A percentile compares a stretch with the other conserved stretches of the same genome.
Evolutionary conservation across 2,888 invertebrate species (phyloP).

Genomic region (Caenorhabditis afra): DNA sequence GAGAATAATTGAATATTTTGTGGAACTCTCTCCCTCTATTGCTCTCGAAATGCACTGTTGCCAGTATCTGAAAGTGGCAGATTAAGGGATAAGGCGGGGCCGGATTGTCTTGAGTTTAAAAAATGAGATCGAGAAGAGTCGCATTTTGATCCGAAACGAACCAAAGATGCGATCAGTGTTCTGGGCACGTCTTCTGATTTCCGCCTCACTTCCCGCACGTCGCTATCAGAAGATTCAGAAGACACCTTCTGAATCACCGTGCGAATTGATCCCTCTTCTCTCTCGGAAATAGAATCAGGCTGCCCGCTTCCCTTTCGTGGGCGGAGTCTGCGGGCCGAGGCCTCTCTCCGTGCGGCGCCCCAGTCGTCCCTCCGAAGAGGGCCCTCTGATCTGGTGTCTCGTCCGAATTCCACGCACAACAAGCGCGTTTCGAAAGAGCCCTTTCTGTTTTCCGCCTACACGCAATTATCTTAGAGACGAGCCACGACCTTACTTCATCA

Average conservation of each 20-base stretch:
- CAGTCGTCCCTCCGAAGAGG: neutral
- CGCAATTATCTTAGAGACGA: neutral
- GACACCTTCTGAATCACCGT: neutral
- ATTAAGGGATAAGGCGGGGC: too few relatives aligned
- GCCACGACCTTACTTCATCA: neutral
- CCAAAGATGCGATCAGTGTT: too few relatives aligned
- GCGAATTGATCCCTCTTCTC: neutral
- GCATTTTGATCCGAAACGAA: too few relatives aligned
- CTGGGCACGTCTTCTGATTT: too few relatives aligned
- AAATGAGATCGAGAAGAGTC: too few relatives aligned
- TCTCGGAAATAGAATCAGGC: conserved; percentile 2
- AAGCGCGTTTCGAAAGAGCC: neutral
- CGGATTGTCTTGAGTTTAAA: too few relatives aligned
- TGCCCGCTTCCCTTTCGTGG: neutral
- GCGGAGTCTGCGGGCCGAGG: neutral
- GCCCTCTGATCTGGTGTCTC: neutral
- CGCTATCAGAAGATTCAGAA: conserved; percentile 2
- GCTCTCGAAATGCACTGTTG: too few relatives aligned
- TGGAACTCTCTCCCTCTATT: too few relatives aligned
- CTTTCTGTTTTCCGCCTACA: neutral
- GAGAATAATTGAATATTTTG: neutral
- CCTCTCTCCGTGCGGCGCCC: neutral
- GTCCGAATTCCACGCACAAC: neutral
- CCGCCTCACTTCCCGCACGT: neutral
- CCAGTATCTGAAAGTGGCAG: too few relatives aligned